Conservation (phyloP, 1,140 invertebrate species). For the Hesperophylax magnus region DNA sequence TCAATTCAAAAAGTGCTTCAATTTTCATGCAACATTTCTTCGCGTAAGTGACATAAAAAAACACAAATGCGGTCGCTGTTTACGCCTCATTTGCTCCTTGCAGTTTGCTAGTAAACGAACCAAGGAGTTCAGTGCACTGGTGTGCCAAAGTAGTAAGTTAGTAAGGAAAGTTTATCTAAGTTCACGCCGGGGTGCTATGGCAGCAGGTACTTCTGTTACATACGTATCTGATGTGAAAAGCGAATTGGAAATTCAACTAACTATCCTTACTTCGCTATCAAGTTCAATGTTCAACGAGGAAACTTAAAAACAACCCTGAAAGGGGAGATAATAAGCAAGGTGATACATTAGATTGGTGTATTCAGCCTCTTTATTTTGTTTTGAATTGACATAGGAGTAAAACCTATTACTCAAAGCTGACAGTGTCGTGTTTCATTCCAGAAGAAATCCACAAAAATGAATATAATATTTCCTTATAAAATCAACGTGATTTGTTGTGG, state of each 20-base stretch:
- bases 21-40: too few species aligned
- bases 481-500: too few species aligned
- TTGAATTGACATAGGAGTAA: too few species aligned
- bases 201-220: slow-evolving; percentile 21
- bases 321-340: too few species aligned
- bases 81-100: slow-evolving; percentile 14
- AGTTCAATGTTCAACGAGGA: slow-evolving; percentile 5
- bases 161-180: slow-evolving; percentile 33
- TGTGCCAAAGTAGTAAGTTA: slow-evolving; percentile 42
- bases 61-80: neutral
- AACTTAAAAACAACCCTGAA: too few species aligned
- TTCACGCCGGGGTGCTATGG: slow-evolving; percentile 24
- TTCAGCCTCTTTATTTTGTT: too few species aligned
- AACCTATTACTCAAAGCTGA: too few species aligned
- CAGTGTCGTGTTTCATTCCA: too few species aligned
- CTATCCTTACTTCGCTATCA: slow-evolving; percentile 25
- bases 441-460: too few species aligned
- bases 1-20: too few species aligned
- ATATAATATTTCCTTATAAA: too few species aligned
- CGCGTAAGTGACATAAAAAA: neutral
- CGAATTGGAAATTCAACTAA: slow-evolving; percentile 36
- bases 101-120: slow-evolving; percentile 1
- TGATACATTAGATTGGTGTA: too few species aligned
- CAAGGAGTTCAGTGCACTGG: slow-evolving; percentile 36
- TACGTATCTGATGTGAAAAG: slow-evolving; percentile 30